Conservation (phyloP, 1,140 invertebrate species). For the Ericerus pela region DNA sequence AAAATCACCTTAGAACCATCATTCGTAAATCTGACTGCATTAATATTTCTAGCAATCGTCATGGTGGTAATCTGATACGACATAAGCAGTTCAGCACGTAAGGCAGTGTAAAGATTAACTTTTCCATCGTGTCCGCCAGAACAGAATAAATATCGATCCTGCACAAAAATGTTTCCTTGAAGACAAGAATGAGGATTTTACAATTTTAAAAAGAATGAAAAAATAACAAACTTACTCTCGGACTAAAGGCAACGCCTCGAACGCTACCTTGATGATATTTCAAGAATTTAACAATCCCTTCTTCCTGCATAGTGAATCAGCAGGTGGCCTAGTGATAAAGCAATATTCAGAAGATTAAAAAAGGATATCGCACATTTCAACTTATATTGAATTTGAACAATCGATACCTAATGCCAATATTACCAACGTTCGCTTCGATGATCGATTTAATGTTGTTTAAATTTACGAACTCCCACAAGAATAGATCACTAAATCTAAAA, state of each 20-base stretch:
- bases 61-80: constrained; percentile 34
- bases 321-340: too few relatives aligned
- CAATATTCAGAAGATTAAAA: too few relatives aligned
- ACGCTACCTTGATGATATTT: constrained; percentile 35
- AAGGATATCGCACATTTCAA: too few relatives aligned
- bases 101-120: constrained; percentile 36
- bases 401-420: too few relatives aligned
- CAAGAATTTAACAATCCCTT: constrained; percentile 35
- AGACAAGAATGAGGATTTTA: background rate
- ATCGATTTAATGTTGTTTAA: too few relatives aligned
- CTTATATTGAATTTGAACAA: too few relatives aligned
- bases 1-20: constrained; percentile 34
- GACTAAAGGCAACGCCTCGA: constrained; percentile 36
- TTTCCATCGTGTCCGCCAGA: constrained; percentile 39
- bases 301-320: constrained; percentile 33
- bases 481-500: too few relatives aligned
- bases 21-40: constrained; percentile 35
- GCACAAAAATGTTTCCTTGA: constrained; percentile 16
- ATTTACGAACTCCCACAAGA: too few relatives aligned
- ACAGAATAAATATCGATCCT: constrained; percentile 38
- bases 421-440: too few relatives aligned
- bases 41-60: constrained; percentile 33
- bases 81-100: constrained; percentile 33
- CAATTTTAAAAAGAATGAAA: constrained; percentile 1
- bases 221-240: constrained; percentile 28